Evolutionary conservation across 2,888 invertebrate genomes (phyloP), one percentile per base, ranked within the genome.

Genomic region (Spodoptera littoralis): DNA sequence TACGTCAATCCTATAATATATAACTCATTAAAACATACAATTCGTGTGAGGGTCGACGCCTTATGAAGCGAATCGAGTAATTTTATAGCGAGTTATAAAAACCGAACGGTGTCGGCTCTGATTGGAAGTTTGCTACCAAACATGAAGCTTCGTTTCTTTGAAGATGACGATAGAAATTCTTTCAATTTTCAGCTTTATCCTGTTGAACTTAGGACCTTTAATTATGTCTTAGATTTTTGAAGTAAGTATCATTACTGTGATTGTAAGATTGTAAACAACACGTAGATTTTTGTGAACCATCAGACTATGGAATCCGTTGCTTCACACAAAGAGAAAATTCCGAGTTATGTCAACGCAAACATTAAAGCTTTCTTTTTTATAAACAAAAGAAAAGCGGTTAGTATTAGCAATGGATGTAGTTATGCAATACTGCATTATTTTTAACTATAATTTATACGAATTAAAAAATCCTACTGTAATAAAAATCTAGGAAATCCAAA

Each of bases 51-150:
- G 81, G 82, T 85, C 84, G 82, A 81, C 82, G 86, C 77, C 82
- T 83, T 84, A 82, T 80, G 81, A 73, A 83, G 70, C 80, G 77
- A 81, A 80, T 83, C 81, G 73, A 80, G 84, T 81, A 77, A 84
- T 84, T 88, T 87, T 86, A 89, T 86, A 79, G 79, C 75, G 63
- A 79, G 76, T 82, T 82, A 88, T 86, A 89, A 90, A 85, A 88
- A 85, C 82, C 81, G 79, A 82, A 82, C 79, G 69, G 78, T 65
- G 69, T 65, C 53, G 65, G 59, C 51, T 49, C 54, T 60, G 70
- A 75, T 68, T 72, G 61, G 60, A 36, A 63, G 62, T 60, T 48
- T 68, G 76, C 77, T 77, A 76, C 77, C 68, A 80, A 76, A 70
- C 54, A 65, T 68, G 54, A 55, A 50, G 48, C 4, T 65, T 41